A percentile compares a stretch with the other conserved stretches of the same genome.
These are phyloP conservation scores for Peromyscus californicus DNA, from an alignment of 2,113 vertebrate species.

Conservation along the genomic window DNA sequence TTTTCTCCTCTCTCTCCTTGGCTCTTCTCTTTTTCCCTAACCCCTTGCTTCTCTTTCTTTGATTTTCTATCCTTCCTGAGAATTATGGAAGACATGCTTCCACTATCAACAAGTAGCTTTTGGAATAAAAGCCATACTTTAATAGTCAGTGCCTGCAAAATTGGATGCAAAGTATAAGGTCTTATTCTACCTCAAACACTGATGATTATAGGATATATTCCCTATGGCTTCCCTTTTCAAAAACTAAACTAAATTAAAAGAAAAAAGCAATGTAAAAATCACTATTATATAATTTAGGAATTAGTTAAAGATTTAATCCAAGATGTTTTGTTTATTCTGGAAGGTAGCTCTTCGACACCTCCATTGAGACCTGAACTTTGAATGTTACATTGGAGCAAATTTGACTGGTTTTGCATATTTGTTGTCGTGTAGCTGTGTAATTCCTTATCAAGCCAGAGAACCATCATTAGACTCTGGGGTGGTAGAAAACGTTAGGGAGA, in stretches of 20 bases:
- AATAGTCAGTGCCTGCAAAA: not conserved
- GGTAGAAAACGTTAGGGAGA: not conserved
- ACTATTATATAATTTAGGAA: not conserved
- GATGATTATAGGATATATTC: not conserved
- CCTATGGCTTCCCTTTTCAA: not conserved
- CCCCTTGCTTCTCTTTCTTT: not conserved
- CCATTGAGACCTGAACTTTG: not conserved
- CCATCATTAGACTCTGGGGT: not conserved
- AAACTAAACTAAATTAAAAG: not conserved
- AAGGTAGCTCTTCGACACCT: not conserved
- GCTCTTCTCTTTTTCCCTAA: not conserved
- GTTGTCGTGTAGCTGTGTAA: not conserved
- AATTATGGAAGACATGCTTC: not conserved
- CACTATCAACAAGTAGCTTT: not conserved
- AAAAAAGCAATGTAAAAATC: not conserved
- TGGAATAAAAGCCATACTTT: not conserved
- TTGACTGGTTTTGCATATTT: not conserved
- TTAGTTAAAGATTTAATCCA: not conserved
- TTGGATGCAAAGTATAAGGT: not conserved
- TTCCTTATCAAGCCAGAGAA: constrained; percentile 6
- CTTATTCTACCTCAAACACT: not conserved
- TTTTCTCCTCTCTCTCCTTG: not conserved
- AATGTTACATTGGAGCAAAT: not conserved
- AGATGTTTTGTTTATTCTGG: not conserved
- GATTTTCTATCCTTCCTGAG: not conserved